Evolutionary conservation across 92 coral and sea anemone genomes (phyloP), one percentile per base, ranked within the genome.

Genomic region (Phenganax marumi): DNA sequence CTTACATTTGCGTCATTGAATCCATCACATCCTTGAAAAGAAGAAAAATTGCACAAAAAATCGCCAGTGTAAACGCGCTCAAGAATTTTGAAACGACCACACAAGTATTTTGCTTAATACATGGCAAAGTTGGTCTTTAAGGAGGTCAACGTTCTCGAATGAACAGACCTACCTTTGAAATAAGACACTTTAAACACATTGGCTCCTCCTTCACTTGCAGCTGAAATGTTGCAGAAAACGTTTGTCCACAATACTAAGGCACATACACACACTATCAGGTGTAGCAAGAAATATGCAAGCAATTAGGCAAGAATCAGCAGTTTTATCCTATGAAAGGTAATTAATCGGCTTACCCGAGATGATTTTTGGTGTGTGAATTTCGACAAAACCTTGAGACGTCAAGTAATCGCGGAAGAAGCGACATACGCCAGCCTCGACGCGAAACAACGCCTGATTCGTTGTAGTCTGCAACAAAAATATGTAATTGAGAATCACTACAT

Each of bases 141-240:
- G 17, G 63, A 56, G 21, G n/a, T 56, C 17, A 14, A 76, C 26
- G 11, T 50, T 49, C 60, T 68, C 24, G 50, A 68, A 8, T n/a
- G 47, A 22, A 17, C 52, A 58, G 8, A 82, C 84, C 73, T 56
- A 92, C 98, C 91, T 80, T 94, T 94, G 54, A 94, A 94, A 74
- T 94, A 94, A 69, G 90, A 86, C 24, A 94, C 97, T 87, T 89
- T 93, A 92, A 94, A 94, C n/a, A 94, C 98, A 82, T 89, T 94
- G 63, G 98, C 95, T 66, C 98, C 98, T 68, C 98, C 98, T 83
- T 94, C 98, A 84, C 98, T 94, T 22, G 98, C 93, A 52, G 97
- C 98, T 94, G 47, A 57, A 49, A 52, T 55, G 50, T 49, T 26
- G 49, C 71, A 48, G 23, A 70, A 33, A 33, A 2, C 43, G 5